Conservation (phyloP, 2,113 vertebrate species). For the rat (Rattus norvegicus) region DNA sequence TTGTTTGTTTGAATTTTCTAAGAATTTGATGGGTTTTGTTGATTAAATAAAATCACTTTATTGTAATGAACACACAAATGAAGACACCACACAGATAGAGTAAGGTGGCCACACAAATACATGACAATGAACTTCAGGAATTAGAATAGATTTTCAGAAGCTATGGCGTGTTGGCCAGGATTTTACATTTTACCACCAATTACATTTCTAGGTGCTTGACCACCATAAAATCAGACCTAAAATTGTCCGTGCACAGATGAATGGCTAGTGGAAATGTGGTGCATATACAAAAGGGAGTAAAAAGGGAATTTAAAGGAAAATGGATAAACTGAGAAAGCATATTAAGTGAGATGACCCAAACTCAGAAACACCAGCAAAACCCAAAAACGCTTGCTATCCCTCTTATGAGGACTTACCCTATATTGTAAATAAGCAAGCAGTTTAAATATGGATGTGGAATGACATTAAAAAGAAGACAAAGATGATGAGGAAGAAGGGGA, state of each 20-base stretch:
- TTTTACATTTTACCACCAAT: background rate
- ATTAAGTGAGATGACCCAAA: background rate
- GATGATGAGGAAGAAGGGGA: background rate
- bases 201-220: background rate
- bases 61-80: background rate
- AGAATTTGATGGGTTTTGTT: background rate
- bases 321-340: background rate
- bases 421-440: background rate
- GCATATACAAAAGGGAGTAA: background rate
- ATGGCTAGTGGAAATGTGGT: background rate
- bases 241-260: background rate
- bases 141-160: background rate
- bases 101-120: background rate
- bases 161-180: background rate
- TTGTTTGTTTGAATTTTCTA: background rate
- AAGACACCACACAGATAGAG: background rate
- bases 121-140: background rate
- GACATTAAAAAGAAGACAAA: too few species aligned
- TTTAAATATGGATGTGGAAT: too few species aligned
- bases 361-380: background rate
- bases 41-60: background rate
- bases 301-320: background rate
- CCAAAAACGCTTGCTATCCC: background rate
- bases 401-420: background rate
- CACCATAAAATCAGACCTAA: background rate